Evolutionary conservation across 1,140 invertebrate species (phyloP).

Genomic region (Drosophila santomea): DNA sequence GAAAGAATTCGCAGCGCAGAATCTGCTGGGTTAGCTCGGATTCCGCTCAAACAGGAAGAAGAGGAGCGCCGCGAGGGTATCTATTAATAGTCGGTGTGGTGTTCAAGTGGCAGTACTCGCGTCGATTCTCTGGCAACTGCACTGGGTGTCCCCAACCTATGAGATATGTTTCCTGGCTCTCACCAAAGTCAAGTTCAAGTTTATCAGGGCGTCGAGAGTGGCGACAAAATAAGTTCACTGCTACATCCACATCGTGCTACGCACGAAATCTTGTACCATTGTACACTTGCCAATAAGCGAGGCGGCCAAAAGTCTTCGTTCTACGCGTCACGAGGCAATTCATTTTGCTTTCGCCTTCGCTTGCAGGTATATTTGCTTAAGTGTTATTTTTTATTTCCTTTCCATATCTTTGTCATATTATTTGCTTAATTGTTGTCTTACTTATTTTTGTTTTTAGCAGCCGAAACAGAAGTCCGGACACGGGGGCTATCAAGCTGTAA

Average conservation of each 20-base stretch:
- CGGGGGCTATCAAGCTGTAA: conserved; percentile 22
- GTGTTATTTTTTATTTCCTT: conserved; percentile 61
- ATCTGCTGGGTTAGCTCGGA: conserved; percentile 44
- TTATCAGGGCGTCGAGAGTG: conserved; percentile 24
- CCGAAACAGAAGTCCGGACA: conserved; percentile 6
- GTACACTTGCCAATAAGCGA: conserved; percentile 57
- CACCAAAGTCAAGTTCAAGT: conserved; percentile 73
- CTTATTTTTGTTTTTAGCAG: conserved; percentile 34
- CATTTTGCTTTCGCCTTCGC: conserved; percentile 29
- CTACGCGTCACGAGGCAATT: conserved; percentile 57
- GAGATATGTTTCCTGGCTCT: conserved; percentile 42
- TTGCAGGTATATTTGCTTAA: conserved; percentile 70
- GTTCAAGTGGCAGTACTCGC: conserved; percentile 1
- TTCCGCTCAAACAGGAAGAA: conserved; percentile 70
- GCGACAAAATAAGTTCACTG: conserved; percentile 29
- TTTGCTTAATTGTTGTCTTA: conserved; percentile 55
- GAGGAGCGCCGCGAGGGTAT: conserved; percentile 37
- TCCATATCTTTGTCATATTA: conserved; percentile 54
- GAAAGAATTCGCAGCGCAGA: conserved; percentile 27
- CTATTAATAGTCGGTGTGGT: conserved; percentile 53
- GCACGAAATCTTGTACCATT: conserved; percentile 28
- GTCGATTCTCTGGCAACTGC: conserved; percentile 39
- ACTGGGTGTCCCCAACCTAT: conserved; percentile 30
- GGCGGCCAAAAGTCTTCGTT: conserved; percentile 56
- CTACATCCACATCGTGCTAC: not conserved